Base-by-base conservation (phyloP, 2,888 invertebrate species). In the Sceliomorpha sp. region DNA sequence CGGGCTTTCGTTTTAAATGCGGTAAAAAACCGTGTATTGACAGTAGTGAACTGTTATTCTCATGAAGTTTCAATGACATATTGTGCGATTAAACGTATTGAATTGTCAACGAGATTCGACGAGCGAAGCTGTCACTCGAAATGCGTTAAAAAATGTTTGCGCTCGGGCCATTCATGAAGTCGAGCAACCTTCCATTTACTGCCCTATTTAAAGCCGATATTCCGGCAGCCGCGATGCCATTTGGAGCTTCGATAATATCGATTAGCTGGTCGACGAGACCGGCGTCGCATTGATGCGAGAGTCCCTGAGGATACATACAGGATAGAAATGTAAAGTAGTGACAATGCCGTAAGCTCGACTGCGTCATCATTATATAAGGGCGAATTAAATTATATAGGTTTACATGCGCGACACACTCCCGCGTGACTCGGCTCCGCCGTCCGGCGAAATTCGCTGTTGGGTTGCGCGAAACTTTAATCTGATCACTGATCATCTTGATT, bases 391-490 rank as follows among this genome's bases (percentile, higher is more conserved):
- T 69, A 58, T 60, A 67, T 37, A 39, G 55, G 55, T 55, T 50
- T 62, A 39, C 60, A 51, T 69, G 58, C 53, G 45, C 62, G 51
- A 50, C 48, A 51, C 48, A 47, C 51, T 69, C 62, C 68, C 62
- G 56, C 58, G 68, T 69, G 58, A 69, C 62, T 58, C 37, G 45
- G 24, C 40, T 40, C 55, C 45, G 24, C 31, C 40, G 17, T 44
- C 37, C 24, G 32, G 20, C 47, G 50, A 47, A 60, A 62, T 62
- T 62, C 34, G 29, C 51, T 14, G 12, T 20, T 34, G 40, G 47
- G 39, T 60, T 51, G 51, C 62, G 37, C 63, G 44, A 47, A 62
- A 63, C 53, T 69, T 69, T 69, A 69, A 69, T 69, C 69, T 51
- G 29, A 58, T 62, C 62, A 63, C 62, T 44, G 47, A 58, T 69